Evolutionary conservation across 2,113 vertebrate species (phyloP).

Genomic region (Festucalex cinctus): DNA sequence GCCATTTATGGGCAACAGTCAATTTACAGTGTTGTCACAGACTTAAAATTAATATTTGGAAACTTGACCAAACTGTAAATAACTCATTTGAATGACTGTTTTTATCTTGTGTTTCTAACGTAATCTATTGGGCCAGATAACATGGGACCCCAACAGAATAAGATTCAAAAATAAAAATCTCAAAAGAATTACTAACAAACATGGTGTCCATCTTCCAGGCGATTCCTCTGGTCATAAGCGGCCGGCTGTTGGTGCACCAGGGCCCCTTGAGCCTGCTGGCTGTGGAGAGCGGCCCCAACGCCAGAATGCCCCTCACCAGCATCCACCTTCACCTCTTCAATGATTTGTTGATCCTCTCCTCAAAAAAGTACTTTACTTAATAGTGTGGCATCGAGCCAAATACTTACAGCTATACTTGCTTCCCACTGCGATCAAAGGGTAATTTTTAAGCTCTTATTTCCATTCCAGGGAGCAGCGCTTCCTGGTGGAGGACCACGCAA

Average conservation of each 20-base stretch:
- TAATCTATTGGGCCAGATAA: too few species aligned
- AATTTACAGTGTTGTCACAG: too few species aligned
- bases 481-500: conserved; percentile 67
- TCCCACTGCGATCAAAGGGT: neutral
- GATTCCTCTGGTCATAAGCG: conserved; percentile 68
- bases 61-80: too few species aligned
- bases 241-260: conserved; percentile 67
- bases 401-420: neutral
- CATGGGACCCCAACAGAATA: too few species aligned
- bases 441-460: neutral
- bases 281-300: conserved; percentile 23
- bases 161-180: too few species aligned
- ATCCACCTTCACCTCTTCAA: conserved; percentile 73
- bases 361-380: conserved; percentile 59
- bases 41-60: too few species aligned
- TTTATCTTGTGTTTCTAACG: too few species aligned
- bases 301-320: conserved; percentile 45
- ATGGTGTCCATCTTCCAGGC: conserved; percentile 55
- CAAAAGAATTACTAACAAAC: too few species aligned
- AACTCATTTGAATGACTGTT: too few species aligned
- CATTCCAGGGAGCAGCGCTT: conserved; percentile 63
- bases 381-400: neutral
- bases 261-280: conserved; percentile 66
- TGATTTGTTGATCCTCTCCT: conserved; percentile 69
- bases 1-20: too few species aligned